Base-by-base conservation (phyloP, 35 echinoderm and acorn worm species). In the Ptychodera flava region DNA sequence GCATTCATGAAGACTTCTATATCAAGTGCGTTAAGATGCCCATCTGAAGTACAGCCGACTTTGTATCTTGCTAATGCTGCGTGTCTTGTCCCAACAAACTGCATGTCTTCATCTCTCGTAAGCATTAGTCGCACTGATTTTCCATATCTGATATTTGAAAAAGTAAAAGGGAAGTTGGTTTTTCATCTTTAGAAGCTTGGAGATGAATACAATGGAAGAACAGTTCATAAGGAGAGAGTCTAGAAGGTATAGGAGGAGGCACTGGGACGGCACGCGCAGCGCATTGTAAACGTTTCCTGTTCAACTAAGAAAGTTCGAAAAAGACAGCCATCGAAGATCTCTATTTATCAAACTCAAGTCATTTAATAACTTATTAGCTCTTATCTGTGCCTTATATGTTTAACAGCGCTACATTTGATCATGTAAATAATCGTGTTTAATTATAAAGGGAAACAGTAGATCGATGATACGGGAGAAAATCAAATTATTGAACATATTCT, bases 41-140 rank as follows among this genome's bases (percentile, higher is more conserved):
- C 92, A 29, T 97, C 95, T 33, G 79, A 91, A 52, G 88, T 89
- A 33, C 88, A 93, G 31, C 95, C 95, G 35, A 93, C 92, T 77
- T 97, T 97, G 83, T 97, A 97, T 22, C 87, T 91, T 77, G 91
- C 92, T 2, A 93, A 29, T 45, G 91, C 93, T 32, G 94, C 88
- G 87, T 97, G 90, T 29, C 94, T 89, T 16, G 90, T 89, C 30
- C 94, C 94, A n/a, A 89, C 91, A 0, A 76, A 91, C 6, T 85
- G 82, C 94, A 97, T 97, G 34, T 97, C 95, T 84, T 97, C 91
- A 83, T 97, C 95, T 27, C 95, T 84, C 76, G 93, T 92, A 35
- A 97, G 77, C 95, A 91, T 93, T 34, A 79, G 86, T 1, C 95
- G 36, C 15, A 97, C 92, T 77, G 95, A 92, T 83, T 86, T 83